Evolutionary conservation across 2,797 vertebrate species (phyloP), one percentile per base, ranked within the genome.

Genomic region (Hephaestus fuliginosus): DNA sequence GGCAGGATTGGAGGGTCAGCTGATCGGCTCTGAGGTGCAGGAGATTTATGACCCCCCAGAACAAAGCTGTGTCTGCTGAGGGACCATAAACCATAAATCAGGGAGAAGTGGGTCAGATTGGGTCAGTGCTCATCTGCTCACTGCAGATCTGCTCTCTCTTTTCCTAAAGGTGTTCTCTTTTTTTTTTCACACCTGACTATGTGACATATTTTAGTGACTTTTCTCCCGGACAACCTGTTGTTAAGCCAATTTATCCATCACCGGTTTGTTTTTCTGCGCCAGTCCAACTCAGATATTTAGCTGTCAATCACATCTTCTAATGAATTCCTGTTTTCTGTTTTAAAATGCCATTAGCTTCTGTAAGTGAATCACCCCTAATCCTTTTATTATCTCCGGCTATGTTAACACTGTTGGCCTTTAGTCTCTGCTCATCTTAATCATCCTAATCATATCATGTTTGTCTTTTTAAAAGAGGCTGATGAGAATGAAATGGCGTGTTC

Each of bases 41-140:
- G 89, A 94, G 95, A 95, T 95, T 95, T 92, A 96, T 95, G 93
- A 93, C 91, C 92, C 88, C 90, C 85, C 89, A 89, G 92, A 94
- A 94, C 92, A 94, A 95, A 94, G 93, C 89, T 78, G 89, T 92
- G 93, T 94, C 93, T 92, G 86, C 93, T 5, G 89, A 78, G 92
- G 81, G 90, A 91, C 84, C 80, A 81, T 84, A 79, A 88, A 76
- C 86, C 91, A 94, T 96, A 95, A 95, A 95, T 95, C 95, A 94
- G 91, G 86, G 68, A 86, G 90, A 96, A 95, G 88, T 95, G 92
- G 94, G 94, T 95, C 94, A 93, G 85, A 67, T 82, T 64, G 90
- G 95, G 94, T 95, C 93, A 92, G 89, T 67, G 78, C 88, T 93
- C 92, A 87, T 94, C 90, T 92, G 88, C 87, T 88, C 73, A 5